Evolutionary conservation across 2,888 invertebrate species (phyloP), one percentile per base, ranked within the genome.

Genomic region (Eristalis pertinax): DNA sequence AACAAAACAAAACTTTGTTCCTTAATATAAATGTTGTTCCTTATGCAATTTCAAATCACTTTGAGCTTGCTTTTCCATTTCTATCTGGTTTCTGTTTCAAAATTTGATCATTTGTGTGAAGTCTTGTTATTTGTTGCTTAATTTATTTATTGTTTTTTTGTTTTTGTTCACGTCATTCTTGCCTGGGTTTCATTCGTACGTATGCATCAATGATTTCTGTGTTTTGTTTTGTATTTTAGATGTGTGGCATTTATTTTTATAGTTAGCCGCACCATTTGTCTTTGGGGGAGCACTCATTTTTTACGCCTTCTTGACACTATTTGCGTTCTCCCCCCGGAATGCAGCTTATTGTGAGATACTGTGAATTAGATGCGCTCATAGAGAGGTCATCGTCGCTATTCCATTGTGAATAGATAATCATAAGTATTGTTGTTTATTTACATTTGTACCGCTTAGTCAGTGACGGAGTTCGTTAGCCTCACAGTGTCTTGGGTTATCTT

Each of bases 21-120:
- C 43, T 72, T 26, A 68, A 67, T 72, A 81, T 73, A 43, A 65
- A 72, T 85, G 75, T 81, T 82, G 73, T 84, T 38, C 38, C 24
- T 67, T 50, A 19, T 50, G 50, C 50, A 24, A 60, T 41, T n/a
- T 2, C 29, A 29, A 13, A 22, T 10, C n/a, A 60, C 26, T 24
- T 70, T 70, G 32, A 32, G 22, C 15, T 62, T 63, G 58, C 60
- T 68, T 32, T 63, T 69, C 41, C 13, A 56, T 58, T 38, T 38
- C 38, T 68, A 15, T 77, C 11, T 22, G 43, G 32, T 68, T 64
- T 5, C 22, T 74, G 22, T 60, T n/a, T 38, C 15, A 35, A 67
- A 56, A 32, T 32, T 68, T 64, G 56, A 38, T 19, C 19, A 70
- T 63, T 32, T 3, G 43, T 75, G 15, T 26, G 15, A 15, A 38